Evolutionary conservation across 1,140 invertebrate genomes (phyloP).

Genomic region (Prorops nasuta): DNA sequence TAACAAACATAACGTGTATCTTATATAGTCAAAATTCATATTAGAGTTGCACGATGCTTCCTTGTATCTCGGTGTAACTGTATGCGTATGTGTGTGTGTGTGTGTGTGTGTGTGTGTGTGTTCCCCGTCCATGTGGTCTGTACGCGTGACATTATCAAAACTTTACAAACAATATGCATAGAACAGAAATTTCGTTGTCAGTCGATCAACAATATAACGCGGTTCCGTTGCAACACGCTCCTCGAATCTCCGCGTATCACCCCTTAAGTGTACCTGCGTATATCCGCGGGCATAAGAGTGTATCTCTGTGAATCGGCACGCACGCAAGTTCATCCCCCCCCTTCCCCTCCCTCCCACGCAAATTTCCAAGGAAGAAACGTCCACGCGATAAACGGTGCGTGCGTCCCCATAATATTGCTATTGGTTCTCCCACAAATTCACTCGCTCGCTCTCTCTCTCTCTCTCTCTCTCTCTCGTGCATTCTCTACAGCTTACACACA

Average conservation of each 20-base stretch:
- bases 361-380: background rate
- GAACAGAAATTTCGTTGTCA: conserved; percentile 46
- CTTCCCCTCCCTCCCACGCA: background rate
- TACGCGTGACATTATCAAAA: background rate
- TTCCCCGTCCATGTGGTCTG: background rate
- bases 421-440: conserved; percentile 22
- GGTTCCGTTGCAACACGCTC: conserved; percentile 15
- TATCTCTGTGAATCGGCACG: too few relatives aligned
- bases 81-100: too few relatives aligned
- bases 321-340: background rate
- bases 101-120: background rate
- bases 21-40: conserved; percentile 46
- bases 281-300: too few relatives aligned
- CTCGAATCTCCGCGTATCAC: background rate
- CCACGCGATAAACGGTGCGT: conserved; percentile 7
- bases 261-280: background rate
- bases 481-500: too few relatives aligned
- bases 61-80: conserved; percentile 1
- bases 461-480: too few relatives aligned
- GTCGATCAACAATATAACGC: too few relatives aligned
- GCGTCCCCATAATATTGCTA: conserved; percentile 28
- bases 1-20: conserved; percentile 46
- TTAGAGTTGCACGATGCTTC: conserved; percentile 29
- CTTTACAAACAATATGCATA: conserved; percentile 25
- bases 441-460: too few relatives aligned